Base-by-base conservation (phyloP, 2,113 vertebrate species). In the Rafetus swinhoei region DNA sequence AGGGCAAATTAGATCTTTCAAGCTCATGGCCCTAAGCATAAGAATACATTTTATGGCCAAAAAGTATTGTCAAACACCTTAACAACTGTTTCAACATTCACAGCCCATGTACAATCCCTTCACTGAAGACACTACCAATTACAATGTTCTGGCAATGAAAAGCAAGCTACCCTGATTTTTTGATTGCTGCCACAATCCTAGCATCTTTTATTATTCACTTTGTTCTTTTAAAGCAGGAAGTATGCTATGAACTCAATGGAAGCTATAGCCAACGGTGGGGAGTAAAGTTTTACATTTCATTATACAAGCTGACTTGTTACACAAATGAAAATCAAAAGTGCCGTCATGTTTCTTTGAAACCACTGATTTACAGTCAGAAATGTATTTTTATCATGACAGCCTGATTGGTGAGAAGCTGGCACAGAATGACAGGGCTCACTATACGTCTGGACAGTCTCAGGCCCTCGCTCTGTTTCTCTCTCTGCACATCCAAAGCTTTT, bases 401-500 rank as follows among this genome's bases (percentile, higher is more conserved):
- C 54, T 92, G 25, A 27, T 57, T 79, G 81, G 39, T 90, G 65
- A 90, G 62, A 94, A 81, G 32, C 54, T 94, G 92, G 79, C 72
- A 93, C 14, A 92, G 27, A 90, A 93, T 1, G 0, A 84, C 35
- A 95, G 56, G 55, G 86, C 53, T 85, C 65, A 24, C 21, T 84
- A 57, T 56, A 24, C 13, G 27, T 85, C 89, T 90, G 77, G 60
- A 84, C 50, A 80, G 12, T 1, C 0, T n/a, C 52, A 35, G 57
- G 53, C 53, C 14, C 53, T 77, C 6, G 45, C 45, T 45, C 45
- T 45, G 45, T 45, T 45, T 45, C 29, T 52, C 54, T 62, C 55
- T 57, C 69, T 77, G 79, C 19, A 22, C n/a, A 93, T 95, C 82
- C 81, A 69, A 90, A 82, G 54, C 57, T 95, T 92, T 94, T 86